These are phyloP conservation scores for Andrena fulva DNA, from an alignment of 2,888 invertebrate genomes.

Conservation along the genomic window DNA sequence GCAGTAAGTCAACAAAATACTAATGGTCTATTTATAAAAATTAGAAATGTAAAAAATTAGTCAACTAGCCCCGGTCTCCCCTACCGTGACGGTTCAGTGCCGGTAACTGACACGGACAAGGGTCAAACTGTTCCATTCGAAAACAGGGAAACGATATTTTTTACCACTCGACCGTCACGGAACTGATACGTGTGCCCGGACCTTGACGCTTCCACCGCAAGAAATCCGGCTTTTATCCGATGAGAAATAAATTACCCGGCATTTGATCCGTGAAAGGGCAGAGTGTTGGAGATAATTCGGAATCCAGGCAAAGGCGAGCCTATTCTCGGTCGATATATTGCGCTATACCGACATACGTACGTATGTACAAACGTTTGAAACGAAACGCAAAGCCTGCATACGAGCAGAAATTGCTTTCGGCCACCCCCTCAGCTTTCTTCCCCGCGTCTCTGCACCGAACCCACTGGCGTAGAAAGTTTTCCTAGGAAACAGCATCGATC, in stretches of 20 bases:
- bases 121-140: no score
- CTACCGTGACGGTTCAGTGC: no score
- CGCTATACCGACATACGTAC: constrained; percentile 5
- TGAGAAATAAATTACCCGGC: neutral
- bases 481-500: constrained; percentile 16
- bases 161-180: no score
- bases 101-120: no score
- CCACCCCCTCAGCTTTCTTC: constrained; percentile 47
- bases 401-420: constrained; percentile 64
- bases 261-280: constrained; percentile 14
- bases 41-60: no score
- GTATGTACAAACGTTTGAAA: constrained; percentile 50
- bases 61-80: no score
- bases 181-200: neutral
- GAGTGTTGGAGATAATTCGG: constrained; percentile 31
- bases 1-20: no score
- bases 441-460: constrained; percentile 17
- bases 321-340: constrained; percentile 55
- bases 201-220: neutral
- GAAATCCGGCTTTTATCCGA: constrained; percentile 9
- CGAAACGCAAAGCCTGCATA: constrained; percentile 58
- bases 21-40: no score
- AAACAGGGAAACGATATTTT: no score
- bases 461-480: constrained; percentile 57
- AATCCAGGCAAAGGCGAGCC: constrained; percentile 42